Evolutionary conservation across 1,140 invertebrate genomes (phyloP).

Genomic region (Centruroides sculpturatus): DNA sequence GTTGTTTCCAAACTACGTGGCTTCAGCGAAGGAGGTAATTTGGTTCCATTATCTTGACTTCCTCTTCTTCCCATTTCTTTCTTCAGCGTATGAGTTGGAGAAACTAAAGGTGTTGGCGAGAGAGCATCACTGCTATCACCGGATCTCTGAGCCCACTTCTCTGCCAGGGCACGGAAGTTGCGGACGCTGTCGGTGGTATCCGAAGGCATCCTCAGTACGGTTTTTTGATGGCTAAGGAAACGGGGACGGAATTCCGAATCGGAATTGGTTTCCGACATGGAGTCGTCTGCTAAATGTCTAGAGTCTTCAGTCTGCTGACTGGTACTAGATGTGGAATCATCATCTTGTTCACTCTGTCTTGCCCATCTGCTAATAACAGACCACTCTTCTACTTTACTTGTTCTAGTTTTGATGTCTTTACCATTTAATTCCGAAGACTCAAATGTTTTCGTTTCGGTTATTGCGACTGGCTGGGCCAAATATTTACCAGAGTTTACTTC

Average conservation of each 20-base stretch:
- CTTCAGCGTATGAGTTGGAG: neutral
- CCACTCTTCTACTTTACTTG: too few species aligned
- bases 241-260: slow-evolving; percentile 7
- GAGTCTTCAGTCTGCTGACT: slow-evolving; percentile 12
- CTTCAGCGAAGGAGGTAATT: too few species aligned
- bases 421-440: too few species aligned
- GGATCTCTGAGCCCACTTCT: slow-evolving; percentile 29
- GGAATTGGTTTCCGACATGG: neutral
- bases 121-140: slow-evolving; percentile 17
- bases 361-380: too few species aligned
- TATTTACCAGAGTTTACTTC: too few species aligned
- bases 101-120: neutral
- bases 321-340: slow-evolving; percentile 8
- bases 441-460: too few species aligned
- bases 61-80: too few species aligned
- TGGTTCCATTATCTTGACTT: too few species aligned
- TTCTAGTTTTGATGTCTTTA: too few species aligned
- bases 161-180: slow-evolving; percentile 29
- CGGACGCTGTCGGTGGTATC: slow-evolving; percentile 19
- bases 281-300: neutral
- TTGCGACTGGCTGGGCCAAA: too few species aligned
- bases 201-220: slow-evolving; percentile 2
- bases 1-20: too few species aligned
- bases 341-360: slow-evolving; percentile 5
- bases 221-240: slow-evolving; percentile 10